A percentile compares a stretch with the other conserved stretches of the same genome.
Conservation (phyloP, 37 sponge, comb jelly and placozoan species). For the Mnemiopsis leidyi region DNA sequence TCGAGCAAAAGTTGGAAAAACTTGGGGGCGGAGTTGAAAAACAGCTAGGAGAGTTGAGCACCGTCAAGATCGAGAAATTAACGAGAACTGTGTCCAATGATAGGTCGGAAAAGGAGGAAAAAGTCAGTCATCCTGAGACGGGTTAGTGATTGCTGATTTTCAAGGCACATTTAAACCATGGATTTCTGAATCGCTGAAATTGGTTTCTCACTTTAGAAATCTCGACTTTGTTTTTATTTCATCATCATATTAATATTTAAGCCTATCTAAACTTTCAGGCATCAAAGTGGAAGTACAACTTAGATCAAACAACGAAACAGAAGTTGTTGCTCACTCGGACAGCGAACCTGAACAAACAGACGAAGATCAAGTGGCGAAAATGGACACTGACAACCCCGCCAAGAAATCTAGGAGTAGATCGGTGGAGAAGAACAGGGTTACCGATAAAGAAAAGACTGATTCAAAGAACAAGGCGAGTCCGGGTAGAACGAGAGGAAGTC, state of each 20-base stretch:
- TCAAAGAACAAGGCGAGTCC: not conserved
- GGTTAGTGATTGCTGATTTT: too few relatives aligned
- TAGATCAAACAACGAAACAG: not conserved
- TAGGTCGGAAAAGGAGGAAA: not conserved
- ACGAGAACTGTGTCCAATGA: not conserved
- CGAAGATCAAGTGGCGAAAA: not conserved
- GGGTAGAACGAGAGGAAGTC: not conserved
- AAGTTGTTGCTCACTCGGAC: not conserved
- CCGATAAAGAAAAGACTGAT: not conserved
- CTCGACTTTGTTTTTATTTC: too few relatives aligned
- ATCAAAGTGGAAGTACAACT: conserved; percentile 45
- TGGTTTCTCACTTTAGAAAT: not conserved
- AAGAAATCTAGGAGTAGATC: not conserved
- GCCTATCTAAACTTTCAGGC: too few relatives aligned
- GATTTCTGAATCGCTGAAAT: not conserved
- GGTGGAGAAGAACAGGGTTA: not conserved
- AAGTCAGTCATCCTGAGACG: not conserved
- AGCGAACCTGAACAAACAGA: not conserved
- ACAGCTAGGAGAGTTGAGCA: not conserved
- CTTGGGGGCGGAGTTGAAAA: not conserved
- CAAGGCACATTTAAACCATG: too few relatives aligned
- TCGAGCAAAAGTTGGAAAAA: not conserved
- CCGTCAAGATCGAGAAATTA: not conserved
- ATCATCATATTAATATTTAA: too few relatives aligned
- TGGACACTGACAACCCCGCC: not conserved